Conservation (phyloP, 2,113 vertebrate genomes). For the Paratilapia polleni region DNA sequence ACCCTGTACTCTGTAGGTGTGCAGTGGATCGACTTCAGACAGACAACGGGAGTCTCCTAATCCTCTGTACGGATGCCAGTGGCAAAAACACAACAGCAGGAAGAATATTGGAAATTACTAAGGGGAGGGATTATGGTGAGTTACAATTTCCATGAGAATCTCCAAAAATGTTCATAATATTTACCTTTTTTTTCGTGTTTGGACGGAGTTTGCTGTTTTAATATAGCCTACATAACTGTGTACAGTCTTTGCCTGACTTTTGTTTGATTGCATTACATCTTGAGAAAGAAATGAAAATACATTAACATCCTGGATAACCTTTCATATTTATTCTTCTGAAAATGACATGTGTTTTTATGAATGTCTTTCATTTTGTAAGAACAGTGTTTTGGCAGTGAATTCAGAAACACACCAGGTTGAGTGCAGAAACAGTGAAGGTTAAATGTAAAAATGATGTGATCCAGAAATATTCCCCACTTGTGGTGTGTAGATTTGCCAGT, state of each 20-base stretch:
- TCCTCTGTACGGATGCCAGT: slow-evolving; percentile 93
- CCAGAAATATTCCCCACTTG: slow-evolving; percentile 40
- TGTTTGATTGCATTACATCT: slow-evolving; percentile 35
- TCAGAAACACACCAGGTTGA: slow-evolving; percentile 46
- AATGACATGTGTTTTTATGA: slow-evolving; percentile 46
- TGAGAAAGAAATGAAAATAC: slow-evolving; percentile 40
- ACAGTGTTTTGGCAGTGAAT: slow-evolving; percentile 54
- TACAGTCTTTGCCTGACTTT: slow-evolving; percentile 30
- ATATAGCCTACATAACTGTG: background rate
- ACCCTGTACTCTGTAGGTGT: slow-evolving; percentile 81
- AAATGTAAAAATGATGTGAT: slow-evolving; percentile 60
- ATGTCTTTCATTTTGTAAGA: slow-evolving; percentile 65
- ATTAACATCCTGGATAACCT: slow-evolving; percentile 42
- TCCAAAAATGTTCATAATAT: slow-evolving; percentile 26
- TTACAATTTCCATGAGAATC: slow-evolving; percentile 40
- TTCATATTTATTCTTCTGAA: slow-evolving; percentile 40
- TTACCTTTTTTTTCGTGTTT: slow-evolving; percentile 20
- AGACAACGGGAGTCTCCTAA: slow-evolving; percentile 90
- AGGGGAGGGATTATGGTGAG: slow-evolving; percentile 97
- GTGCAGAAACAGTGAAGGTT: slow-evolving; percentile 40
- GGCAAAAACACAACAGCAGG: slow-evolving; percentile 91
- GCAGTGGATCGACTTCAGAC: slow-evolving; percentile 89
- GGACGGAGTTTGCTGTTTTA: slow-evolving; percentile 22
- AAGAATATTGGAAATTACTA: slow-evolving; percentile 93
- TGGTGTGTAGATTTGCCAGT: slow-evolving; percentile 42